A percentile compares a stretch with the other conserved stretches of the same genome.
phyloP scores from a whole-genome alignment of 2,888 invertebrate genomes.

The Hirtodrosophila duncani region DNA sequence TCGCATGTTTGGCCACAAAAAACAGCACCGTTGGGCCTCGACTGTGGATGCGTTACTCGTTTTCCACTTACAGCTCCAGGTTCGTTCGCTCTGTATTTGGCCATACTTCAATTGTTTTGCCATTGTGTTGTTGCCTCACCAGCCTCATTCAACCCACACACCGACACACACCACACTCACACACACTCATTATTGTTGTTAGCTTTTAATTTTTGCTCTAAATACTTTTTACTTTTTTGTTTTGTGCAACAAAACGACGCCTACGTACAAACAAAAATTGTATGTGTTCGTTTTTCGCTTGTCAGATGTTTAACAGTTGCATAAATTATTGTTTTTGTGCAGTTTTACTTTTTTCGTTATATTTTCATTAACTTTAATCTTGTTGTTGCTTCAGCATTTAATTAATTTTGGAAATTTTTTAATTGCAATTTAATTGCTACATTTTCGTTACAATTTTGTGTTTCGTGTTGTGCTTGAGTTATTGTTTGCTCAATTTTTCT shows the following conservation, averaged over 20 bases:
- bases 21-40: too few relatives aligned
- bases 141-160: slow-evolving; percentile 30
- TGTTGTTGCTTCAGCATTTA: slow-evolving; percentile 15
- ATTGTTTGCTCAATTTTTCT: slow-evolving; percentile 12
- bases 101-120: slow-evolving; percentile 64
- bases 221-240: slow-evolving; percentile 48
- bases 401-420: slow-evolving; percentile 43
- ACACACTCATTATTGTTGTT: slow-evolving; percentile 27
- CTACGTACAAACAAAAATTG: slow-evolving; percentile 36
- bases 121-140: slow-evolving; percentile 50
- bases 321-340: slow-evolving; percentile 55
- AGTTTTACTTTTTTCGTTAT: slow-evolving; percentile 25
- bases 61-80: too few relatives aligned
- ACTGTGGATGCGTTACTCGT: too few relatives aligned
- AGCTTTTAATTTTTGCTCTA: slow-evolving; percentile 60
- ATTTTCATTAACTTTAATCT: slow-evolving; percentile 31
- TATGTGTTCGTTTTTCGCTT: slow-evolving; percentile 12
- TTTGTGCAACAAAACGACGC: slow-evolving; percentile 41
- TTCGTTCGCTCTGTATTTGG: slow-evolving; percentile 38
- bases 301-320: slow-evolving; percentile 52
- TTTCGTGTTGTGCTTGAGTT: slow-evolving; percentile 18
- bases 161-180: slow-evolving; percentile 11
- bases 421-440: slow-evolving; percentile 59
- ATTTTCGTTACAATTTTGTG: slow-evolving; percentile 36
- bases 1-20: slow-evolving; percentile 45